Evolutionary conservation across 2,113 vertebrate species (phyloP).

Genomic region (Varanus komodoensis): DNA sequence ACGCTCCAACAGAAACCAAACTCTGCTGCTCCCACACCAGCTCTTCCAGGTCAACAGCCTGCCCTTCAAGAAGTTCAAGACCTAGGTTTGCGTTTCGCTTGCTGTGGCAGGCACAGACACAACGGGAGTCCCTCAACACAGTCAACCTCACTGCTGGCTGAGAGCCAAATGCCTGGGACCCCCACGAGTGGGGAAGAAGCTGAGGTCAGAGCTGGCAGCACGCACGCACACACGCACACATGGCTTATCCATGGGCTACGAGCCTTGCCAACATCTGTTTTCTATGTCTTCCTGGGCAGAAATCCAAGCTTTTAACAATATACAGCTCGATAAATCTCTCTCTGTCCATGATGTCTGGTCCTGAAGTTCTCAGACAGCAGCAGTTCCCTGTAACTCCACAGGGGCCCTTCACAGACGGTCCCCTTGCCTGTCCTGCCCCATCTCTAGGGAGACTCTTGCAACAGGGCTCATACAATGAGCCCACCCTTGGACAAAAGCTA

Average conservation of each 20-base stretch:
- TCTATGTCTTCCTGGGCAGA: conserved; percentile 42
- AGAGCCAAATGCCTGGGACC: conserved; percentile 32
- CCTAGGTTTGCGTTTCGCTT: background rate
- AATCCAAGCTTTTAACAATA: conserved; percentile 11
- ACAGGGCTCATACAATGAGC: background rate
- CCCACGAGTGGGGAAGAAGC: conserved; percentile 22
- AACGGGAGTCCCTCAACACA: background rate
- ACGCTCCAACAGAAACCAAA: too few species aligned
- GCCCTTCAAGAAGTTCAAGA: too few species aligned
- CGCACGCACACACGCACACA: fast-evolving
- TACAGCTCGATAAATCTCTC: conserved; percentile 32
- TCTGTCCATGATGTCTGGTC: background rate
- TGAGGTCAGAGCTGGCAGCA: background rate
- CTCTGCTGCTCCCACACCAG: too few species aligned
- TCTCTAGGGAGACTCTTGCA: background rate
- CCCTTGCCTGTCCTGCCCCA: background rate
- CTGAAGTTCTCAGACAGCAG: background rate
- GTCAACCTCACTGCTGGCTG: background rate
- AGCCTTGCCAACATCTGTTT: conserved; percentile 67
- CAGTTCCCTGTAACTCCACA: background rate
- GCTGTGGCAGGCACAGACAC: background rate
- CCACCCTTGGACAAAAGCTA: fast-evolving
- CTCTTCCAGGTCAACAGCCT: too few species aligned
- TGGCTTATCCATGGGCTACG: conserved; percentile 16
- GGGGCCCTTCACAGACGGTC: background rate